Evolutionary conservation across 1,140 invertebrate genomes (phyloP).

Genomic region (Acromyrmex echinatior): DNA sequence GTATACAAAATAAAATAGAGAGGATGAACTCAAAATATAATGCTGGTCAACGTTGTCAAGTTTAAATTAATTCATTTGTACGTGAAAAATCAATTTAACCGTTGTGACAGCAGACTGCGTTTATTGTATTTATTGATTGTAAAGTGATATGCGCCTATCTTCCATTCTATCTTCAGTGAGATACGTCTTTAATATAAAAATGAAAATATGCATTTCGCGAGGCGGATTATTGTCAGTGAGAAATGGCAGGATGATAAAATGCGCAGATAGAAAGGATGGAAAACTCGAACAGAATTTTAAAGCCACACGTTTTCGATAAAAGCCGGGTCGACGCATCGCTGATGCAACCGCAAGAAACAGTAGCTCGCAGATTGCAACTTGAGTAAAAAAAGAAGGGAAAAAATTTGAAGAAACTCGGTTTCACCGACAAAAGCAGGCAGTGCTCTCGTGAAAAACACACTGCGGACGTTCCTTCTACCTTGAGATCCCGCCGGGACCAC

Average conservation of each 20-base stretch:
- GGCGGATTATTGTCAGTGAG: background rate
- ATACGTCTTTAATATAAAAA: conserved; percentile 24
- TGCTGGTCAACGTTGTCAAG: background rate
- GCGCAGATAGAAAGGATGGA: conserved; percentile 19
- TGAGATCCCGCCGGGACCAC: conserved; percentile 68
- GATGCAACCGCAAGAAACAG: conserved; percentile 25
- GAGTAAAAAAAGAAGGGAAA: conserved; percentile 12
- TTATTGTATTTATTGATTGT: background rate
- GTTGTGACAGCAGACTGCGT: background rate
- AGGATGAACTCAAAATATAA: background rate
- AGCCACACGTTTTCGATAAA: conserved; percentile 9
- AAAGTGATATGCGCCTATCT: background rate
- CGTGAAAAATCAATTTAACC: background rate
- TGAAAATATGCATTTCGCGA: background rate
- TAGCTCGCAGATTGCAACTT: conserved; percentile 45
- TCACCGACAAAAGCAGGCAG: conserved; percentile 37
- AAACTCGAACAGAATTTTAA: conserved; percentile 17
- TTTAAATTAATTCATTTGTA: background rate
- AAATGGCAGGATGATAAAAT: conserved; percentile 30
- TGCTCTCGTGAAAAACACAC: conserved; percentile 64
- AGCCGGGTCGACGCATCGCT: background rate
- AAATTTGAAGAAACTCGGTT: conserved; percentile 66
- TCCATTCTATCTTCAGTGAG: background rate
- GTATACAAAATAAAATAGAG: background rate
- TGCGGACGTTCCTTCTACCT: conserved; percentile 43